Percentiles rank a stretch among this genome's conserved stretches.
phyloP scores from a whole-genome alignment of 30 jellyfish, hydroid and myxozoan species.

The Haliclystus octoradiatus region DNA sequence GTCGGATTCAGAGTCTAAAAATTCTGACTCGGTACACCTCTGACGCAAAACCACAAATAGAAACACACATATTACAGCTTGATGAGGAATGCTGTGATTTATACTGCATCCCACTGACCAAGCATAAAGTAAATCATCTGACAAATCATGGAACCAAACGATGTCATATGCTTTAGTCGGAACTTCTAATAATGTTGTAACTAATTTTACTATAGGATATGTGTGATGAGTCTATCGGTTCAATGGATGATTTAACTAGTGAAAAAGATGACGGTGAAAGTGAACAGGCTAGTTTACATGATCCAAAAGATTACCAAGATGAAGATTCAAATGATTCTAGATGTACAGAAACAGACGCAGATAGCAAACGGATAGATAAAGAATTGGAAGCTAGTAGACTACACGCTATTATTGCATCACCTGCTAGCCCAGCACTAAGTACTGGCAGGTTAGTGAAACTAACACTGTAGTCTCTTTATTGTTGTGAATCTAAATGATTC shows the following conservation, averaged over 20 bases:
- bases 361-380: neutral
- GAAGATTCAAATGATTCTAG: conserved; percentile 32
- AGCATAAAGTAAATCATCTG: no score
- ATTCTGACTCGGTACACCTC: no score
- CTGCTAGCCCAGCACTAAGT: conserved; percentile 96
- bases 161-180: no score
- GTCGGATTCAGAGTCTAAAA: no score
- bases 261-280: conserved; percentile 72
- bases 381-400: neutral
- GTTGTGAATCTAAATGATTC: no score
- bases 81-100: no score
- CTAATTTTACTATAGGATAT: neutral
- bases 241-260: conserved; percentile 59
- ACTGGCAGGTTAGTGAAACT: conserved; percentile 61
- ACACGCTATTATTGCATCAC: conserved; percentile 52
- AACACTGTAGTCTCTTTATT: neutral
- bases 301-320: conserved; percentile 43
- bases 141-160: no score
- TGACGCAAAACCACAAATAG: no score
- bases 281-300: conserved; percentile 62
- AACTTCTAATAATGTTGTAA: no score
- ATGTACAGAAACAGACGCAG: conserved; percentile 44
- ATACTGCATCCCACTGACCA: no score
- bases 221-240: conserved; percentile 6
- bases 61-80: no score